A percentile compares a stretch with the other conserved stretches of the same genome.
phyloP scores from a whole-genome alignment of 2,113 vertebrate genomes.

The Eolophus roseicapilla region DNA sequence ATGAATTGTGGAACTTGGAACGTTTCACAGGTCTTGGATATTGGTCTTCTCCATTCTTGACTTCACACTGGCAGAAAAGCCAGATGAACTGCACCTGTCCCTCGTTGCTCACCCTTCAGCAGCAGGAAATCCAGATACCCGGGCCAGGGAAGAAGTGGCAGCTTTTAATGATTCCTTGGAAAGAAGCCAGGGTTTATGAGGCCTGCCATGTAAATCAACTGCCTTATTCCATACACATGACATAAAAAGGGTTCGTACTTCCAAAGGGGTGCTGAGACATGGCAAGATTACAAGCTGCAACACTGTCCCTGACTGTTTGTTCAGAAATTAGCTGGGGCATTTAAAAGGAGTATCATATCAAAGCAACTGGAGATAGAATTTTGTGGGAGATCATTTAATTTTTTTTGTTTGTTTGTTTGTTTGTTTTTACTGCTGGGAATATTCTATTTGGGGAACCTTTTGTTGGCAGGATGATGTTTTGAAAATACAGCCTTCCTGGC shows the following conservation, averaged over 20 bases:
- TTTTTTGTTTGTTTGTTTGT: neutral
- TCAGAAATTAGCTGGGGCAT: neutral
- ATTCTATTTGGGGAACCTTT: neutral
- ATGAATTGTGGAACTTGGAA: accelerated
- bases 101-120: neutral
- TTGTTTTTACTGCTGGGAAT: neutral
- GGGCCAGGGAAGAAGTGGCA: neutral
- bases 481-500: neutral
- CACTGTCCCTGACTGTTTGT: neutral
- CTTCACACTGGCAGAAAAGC: neutral
- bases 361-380: neutral
- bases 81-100: neutral
- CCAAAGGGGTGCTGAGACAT: neutral
- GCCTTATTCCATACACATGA: neutral
- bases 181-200: neutral
- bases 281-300: neutral
- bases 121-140: neutral
- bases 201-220: neutral
- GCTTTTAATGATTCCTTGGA: neutral
- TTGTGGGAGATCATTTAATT: neutral
- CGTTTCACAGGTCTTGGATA: neutral
- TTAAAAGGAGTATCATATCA: neutral
- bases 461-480: neutral
- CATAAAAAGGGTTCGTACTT: neutral
- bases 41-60: neutral